A percentile compares a stretch with the other conserved stretches of the same genome.
These are phyloP conservation scores for Himantopus leucocephalus DNA, from an alignment of 2,113 vertebrate genomes.

Conservation along the genomic window DNA sequence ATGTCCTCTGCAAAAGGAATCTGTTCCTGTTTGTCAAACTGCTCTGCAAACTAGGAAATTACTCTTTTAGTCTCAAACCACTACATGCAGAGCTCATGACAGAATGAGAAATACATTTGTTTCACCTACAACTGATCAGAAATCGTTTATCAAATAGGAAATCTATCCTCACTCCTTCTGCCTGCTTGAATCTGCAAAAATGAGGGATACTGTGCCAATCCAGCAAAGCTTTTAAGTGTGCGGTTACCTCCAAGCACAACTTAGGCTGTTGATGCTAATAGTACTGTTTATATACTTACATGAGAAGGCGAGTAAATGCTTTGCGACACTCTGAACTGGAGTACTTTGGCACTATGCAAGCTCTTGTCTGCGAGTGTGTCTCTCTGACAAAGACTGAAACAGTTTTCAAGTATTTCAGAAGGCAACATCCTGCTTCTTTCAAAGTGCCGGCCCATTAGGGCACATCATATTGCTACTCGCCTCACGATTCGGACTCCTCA, in stretches of 20 bases:
- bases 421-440: not conserved
- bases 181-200: not conserved
- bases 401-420: not conserved
- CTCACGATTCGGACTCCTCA: slow-evolving; percentile 15
- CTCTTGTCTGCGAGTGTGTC: not conserved
- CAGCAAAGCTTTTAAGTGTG: not conserved
- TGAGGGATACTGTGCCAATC: not conserved
- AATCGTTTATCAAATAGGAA: not conserved
- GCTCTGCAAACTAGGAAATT: not conserved
- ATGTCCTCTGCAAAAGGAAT: not conserved
- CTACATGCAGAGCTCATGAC: not conserved
- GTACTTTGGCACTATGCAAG: not conserved
- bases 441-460: not conserved
- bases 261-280: not conserved
- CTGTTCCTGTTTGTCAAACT: not conserved
- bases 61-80: not conserved
- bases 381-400: not conserved
- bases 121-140: not conserved
- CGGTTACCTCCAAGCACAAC: not conserved
- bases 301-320: not conserved
- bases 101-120: not conserved
- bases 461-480: not conserved
- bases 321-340: not conserved
- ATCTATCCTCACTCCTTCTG: not conserved
- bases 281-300: not conserved